These are phyloP conservation scores for Dendronephthya gigantea DNA, from an alignment of 64 coral and sea anemone genomes.

Conservation along the genomic window DNA sequence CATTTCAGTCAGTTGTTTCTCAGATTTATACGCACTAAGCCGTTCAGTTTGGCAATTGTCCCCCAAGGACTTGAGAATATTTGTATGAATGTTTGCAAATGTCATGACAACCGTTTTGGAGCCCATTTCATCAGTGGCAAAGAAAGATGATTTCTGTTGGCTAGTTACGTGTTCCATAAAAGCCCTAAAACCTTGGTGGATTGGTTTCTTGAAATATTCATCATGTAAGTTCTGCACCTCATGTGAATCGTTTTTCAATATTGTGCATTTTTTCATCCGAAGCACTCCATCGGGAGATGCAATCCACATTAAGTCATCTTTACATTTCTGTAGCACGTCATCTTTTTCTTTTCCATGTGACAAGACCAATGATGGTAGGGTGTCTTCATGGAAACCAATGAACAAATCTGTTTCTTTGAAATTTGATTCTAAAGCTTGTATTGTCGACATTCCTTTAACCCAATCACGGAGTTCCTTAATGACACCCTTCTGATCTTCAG, in stretches of 20 bases:
- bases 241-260: not conserved
- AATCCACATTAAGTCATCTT: conserved; percentile 51
- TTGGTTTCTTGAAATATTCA: conserved; percentile 52
- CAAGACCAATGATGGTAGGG: conserved; percentile 66
- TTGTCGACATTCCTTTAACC: conserved; percentile 46
- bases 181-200: conserved; percentile 44
- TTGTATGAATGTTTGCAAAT: conserved; percentile 51
- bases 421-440: conserved; percentile 21
- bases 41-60: conserved; percentile 44
- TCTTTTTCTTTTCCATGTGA: not conserved
- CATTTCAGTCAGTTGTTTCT: conserved; percentile 59
- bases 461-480: conserved; percentile 26
- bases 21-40: conserved; percentile 65
- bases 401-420: conserved; percentile 67
- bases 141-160: not conserved
- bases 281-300: conserved; percentile 64
- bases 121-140: conserved; percentile 10
- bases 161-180: conserved; percentile 20
- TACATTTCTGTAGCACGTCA: conserved; percentile 35
- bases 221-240: conserved; percentile 34
- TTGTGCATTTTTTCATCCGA: conserved; percentile 22
- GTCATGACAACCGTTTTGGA: conserved; percentile 54
- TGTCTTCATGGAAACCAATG: conserved; percentile 62
- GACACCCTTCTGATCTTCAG: conserved; percentile 24
- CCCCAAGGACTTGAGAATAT: conserved; percentile 41